Evolutionary conservation across 2,113 vertebrate genomes (phyloP).

Genomic region (Pelmatolapia mariae): DNA sequence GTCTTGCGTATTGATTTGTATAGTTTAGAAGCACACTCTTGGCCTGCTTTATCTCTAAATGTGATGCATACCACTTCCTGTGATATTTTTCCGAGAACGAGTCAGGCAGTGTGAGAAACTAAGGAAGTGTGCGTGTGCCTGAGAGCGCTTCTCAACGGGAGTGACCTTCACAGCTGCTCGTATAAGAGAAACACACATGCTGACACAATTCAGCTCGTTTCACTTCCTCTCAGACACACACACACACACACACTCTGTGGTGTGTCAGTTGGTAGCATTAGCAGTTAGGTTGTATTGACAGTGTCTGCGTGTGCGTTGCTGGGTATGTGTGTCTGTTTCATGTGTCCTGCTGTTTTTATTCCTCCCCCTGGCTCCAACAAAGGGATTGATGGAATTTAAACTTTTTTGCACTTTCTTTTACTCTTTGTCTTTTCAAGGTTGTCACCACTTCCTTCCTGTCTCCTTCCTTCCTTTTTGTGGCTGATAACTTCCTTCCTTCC

Average conservation of each 20-base stretch:
- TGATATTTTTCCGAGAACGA: not conserved
- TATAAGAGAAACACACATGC: not conserved
- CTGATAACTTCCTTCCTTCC: not conserved
- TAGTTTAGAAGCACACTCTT: not conserved
- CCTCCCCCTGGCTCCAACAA: not conserved
- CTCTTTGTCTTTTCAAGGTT: not conserved
- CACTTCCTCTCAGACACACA: slow-evolving; percentile 10
- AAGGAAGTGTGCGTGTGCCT: not conserved
- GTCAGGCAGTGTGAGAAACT: not conserved
- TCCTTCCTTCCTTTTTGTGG: not conserved
- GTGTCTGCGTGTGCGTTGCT: not conserved
- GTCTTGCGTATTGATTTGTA: not conserved
- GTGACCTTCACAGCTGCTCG: not conserved
- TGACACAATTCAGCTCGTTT: not conserved
- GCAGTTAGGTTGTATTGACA: not conserved
- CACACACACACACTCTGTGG: not conserved
- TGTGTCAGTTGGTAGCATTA: not conserved
- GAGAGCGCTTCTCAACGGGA: not conserved
- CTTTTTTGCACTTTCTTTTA: not conserved
- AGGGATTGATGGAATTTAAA: not conserved
- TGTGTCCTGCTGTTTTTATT: not conserved
- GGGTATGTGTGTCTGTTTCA: not conserved
- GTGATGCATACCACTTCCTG: not conserved
- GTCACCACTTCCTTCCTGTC: not conserved
- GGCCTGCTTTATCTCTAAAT: not conserved